Base-by-base conservation (phyloP, 2,797 vertebrate genomes). In the Columba guinea region DNA sequence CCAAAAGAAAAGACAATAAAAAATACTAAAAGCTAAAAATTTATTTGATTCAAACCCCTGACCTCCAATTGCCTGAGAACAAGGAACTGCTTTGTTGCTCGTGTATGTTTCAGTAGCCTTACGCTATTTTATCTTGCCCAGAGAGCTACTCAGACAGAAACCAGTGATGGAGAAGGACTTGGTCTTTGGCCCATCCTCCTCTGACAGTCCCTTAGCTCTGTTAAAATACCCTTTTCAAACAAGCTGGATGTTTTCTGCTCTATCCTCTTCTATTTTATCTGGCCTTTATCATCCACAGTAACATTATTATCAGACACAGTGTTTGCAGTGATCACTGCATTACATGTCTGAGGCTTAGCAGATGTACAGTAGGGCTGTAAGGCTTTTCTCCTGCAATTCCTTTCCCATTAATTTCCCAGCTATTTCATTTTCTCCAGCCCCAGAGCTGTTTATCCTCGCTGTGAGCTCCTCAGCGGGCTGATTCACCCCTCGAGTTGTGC, bases 401-500 rank as follows among this genome's bases (percentile, higher is more conserved):
- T 44, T 81, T 93, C 68, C 77, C 91, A 94, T 90, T 94, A 90
- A 80, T 89, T 94, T 94, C 81, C 84, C 81, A 92, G 11, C 88
- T 58, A 77, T 75, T 94, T 62, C 0, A 0, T 82, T 95, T 94
- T 94, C 67, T 79, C 60, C 68, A 87, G 75, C 84, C 94, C 93
- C 81, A 93, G 90, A 94, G 93, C 81, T 87, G 88, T 94, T 97
- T 96, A 96, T 77, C 88, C 60, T 80, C 26, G 28, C 95, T 91
- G 91, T 7, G 91, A 96, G 94, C 75, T 95, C 56, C 80, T 87
- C 71, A 65, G 93, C 2, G 1, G 64, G 60, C 88, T 95, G 93
- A 94, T 95, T 94, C 96, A 96, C 77, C 68, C 83, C 56, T 77
- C 37, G 77, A 86, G 94, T 52, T 94, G 85, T 71, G 90, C 96